phyloP scores from a whole-genome alignment of 2,888 invertebrate genomes.

The Pseudococcus jackbeardsleyi region DNA sequence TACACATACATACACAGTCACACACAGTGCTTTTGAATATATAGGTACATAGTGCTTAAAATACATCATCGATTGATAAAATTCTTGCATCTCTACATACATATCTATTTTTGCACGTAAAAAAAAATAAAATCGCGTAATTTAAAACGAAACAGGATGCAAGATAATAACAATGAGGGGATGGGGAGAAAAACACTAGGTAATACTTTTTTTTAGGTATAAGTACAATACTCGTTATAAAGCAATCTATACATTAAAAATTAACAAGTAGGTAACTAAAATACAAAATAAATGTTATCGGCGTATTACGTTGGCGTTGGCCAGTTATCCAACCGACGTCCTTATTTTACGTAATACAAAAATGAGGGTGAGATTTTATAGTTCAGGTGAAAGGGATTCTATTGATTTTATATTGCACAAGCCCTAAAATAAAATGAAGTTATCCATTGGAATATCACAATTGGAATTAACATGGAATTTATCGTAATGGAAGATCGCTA shows the following conservation, averaged over 20 bases:
- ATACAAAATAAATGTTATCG: conserved; percentile 15
- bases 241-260: conserved; percentile 14
- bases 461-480: conserved; percentile 38
- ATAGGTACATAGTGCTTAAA: background rate
- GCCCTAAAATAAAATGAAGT: conserved; percentile 23
- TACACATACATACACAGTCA: too few species aligned
- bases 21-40: background rate
- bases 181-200: background rate
- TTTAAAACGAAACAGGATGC: background rate
- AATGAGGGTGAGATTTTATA: background rate
- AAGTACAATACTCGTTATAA: background rate
- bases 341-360: background rate
- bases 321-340: background rate
- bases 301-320: conserved; percentile 1
- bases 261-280: conserved; percentile 22
- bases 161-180: background rate
- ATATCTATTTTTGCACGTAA: background rate
- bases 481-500: conserved; percentile 40
- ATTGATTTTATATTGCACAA: conserved; percentile 26
- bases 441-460: conserved; percentile 12
- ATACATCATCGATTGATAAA: background rate
- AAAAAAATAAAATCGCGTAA: background rate
- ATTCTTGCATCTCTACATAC: background rate
- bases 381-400: background rate
- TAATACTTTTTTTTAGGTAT: background rate